Percentiles rank a stretch among this genome's conserved stretches.
Evolutionary conservation across 2,113 vertebrate genomes (phyloP).

Genomic region (Rhagologus leucostigma): DNA sequence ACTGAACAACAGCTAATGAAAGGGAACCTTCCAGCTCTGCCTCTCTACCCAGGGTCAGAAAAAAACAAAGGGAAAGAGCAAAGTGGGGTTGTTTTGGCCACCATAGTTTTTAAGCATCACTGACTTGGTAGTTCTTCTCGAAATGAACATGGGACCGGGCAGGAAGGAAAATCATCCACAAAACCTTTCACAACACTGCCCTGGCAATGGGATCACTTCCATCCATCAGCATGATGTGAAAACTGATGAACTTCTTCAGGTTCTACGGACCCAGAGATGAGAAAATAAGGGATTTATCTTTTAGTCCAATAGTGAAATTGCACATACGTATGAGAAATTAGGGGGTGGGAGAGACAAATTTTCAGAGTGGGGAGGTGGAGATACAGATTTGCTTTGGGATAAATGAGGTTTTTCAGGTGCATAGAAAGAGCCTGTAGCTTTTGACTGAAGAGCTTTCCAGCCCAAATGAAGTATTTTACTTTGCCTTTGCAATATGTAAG

Average conservation of each 20-base stretch:
- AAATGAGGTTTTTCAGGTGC: background rate
- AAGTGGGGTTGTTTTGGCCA: background rate
- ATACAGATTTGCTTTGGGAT: background rate
- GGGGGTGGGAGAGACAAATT: no score
- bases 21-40: background rate
- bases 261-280: accelerated
- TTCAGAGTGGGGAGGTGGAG: background rate
- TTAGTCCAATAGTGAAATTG: background rate
- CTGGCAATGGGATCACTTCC: background rate
- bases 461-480: background rate
- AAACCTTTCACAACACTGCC: background rate
- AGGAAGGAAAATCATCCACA: background rate
- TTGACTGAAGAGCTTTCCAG: background rate
- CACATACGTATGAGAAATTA: accelerated
- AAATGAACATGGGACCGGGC: background rate
- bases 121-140: background rate
- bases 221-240: background rate
- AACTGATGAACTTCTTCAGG: background rate
- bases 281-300: background rate
- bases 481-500: background rate
- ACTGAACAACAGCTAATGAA: background rate
- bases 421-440: background rate
- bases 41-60: background rate
- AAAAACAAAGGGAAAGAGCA: background rate
- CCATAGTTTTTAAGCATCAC: background rate